Evolutionary conservation across 2,888 invertebrate species (phyloP), one percentile per base, ranked within the genome.

Genomic region (Catonia carolina): DNA sequence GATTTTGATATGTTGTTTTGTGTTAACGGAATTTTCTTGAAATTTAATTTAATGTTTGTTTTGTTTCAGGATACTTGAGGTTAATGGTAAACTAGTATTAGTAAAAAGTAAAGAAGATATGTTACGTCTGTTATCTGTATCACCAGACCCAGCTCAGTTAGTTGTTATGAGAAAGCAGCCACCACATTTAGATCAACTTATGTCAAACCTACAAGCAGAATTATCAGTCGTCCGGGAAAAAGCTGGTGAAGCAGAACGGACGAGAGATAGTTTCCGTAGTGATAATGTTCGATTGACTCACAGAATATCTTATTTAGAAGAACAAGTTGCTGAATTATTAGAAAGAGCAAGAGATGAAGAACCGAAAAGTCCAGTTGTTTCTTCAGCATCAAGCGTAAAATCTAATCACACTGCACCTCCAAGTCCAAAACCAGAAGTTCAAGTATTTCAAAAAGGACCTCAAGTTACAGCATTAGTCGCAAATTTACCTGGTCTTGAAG

Each of bases 301-400:
- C 72, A 79, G 92, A 64, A 92, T 92, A 67, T 88, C 89, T 1
- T 92, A 92, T 72, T 78, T 93, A 57, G 92, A 93, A 72, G 91
- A 92, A 69, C 91, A 91, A 73, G 89, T 89, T 62, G 75, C 77
- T 0, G 82, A 83, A 53, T 63, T 70, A 14, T 59, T 68, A 33
- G 62, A 63, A 12, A 49, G 61, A 45, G 62, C 61, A 23, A 60
- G 63, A 45, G 62, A 62, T 20, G 56, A 56, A 18, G 37, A 50
- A 18, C 53, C 53, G 6, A 51, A 57, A 39, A 58, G 58, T 45
- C 50, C 54, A 12, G 45, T 41, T 10, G 42, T 53, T n/a, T 54
- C 53, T n/a, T 51, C 53, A 17, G 51, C 54, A 1, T 54, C 53
- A 4, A 58, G 58, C 33, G 58, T 58, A 3, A 58, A 58, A 33